Evolutionary conservation across 1,140 invertebrate genomes (phyloP), one percentile per base, ranked within the genome.

Genomic region (Neodiprion fabricii): DNA sequence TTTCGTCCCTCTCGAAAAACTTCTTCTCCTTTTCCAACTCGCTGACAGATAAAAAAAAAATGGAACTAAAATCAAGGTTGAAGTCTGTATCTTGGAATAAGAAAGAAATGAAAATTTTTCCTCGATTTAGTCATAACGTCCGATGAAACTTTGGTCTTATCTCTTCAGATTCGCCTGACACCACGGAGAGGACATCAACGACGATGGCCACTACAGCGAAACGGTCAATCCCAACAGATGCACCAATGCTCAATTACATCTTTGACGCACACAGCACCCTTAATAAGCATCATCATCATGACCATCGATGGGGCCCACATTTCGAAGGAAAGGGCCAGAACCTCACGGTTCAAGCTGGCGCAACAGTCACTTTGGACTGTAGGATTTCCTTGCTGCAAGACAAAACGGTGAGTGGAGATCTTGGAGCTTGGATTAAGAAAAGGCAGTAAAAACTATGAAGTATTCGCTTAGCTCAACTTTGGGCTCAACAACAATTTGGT

Each of bases 381-480:
- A 92, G 92, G 81, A 95, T 96, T 82, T 95, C 94, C 78, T 87
- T 95, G 74, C 89, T 96, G 21, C 94, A 95, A 82, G 95, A 96
- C 89, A 96, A 96, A 91, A 96, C 94, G 86, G 95, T 96, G 84
- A 92, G 94, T 89, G 66, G 28, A 40, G 28, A 40, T 40, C 28
- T 40, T 5, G 28, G 28, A 40, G 28, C 2, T 40, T 40, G 28
- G 28, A 40, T 3, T 3, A 40, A 40, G 28, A 40, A 40, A 40
- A 40, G 5, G 28, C 5, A 40, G 28, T 40, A 2, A 40, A 40
- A 40, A 40, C 28, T 40, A 40, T 40, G 5, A 40, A 40, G 28
- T 5, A 40, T 40, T 40, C 28, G 28, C 5, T 40, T 5, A 40
- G 28, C 28, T 40, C 28, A 40, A 40, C 5, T 40, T 40, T 40